A percentile compares a stretch with the other conserved stretches of the same genome.
Conservation (phyloP, 2,888 invertebrate genomes). For the Microctonus brassicae region DNA sequence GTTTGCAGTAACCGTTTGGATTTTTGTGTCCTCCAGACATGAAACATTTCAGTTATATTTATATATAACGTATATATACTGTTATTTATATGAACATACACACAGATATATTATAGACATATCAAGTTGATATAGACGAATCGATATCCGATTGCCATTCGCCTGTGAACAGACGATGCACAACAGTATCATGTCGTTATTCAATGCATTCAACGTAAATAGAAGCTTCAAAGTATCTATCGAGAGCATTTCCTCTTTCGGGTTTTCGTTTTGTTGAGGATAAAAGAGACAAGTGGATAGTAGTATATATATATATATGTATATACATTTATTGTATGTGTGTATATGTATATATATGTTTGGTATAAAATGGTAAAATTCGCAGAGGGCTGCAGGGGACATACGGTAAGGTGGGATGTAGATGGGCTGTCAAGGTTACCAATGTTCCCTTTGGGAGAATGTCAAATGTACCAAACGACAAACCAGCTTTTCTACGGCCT, state of each 20-base stretch:
- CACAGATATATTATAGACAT: slow-evolving; percentile 16
- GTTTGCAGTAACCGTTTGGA: slow-evolving; percentile 25
- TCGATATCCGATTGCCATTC: slow-evolving; percentile 21
- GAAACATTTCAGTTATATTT: slow-evolving; percentile 29
- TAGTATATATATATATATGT: neutral
- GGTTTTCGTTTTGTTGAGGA: neutral
- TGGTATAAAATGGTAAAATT: slow-evolving; percentile 19
- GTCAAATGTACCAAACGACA: slow-evolving; percentile 59
- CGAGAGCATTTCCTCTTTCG: neutral
- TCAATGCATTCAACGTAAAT: neutral
- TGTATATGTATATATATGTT: neutral
- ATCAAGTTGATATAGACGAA: slow-evolving; percentile 21
- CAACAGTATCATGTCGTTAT: neutral
- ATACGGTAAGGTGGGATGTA: slow-evolving; percentile 41
- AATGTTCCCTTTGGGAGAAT: slow-evolving; percentile 62
- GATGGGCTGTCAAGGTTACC: slow-evolving; percentile 62
- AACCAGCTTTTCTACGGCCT: slow-evolving; percentile 47
- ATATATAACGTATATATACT: no score
- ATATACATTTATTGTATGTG: neutral
- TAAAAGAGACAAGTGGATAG: neutral
- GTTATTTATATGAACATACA: neutral
- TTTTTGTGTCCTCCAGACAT: slow-evolving; percentile 23
- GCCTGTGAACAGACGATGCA: neutral
- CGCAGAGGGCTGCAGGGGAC: slow-evolving; percentile 17
- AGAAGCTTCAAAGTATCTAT: neutral